Evolutionary conservation across 1,140 invertebrate species (phyloP), one percentile per base, ranked within the genome.

Genomic region (Heliothis virescens): DNA sequence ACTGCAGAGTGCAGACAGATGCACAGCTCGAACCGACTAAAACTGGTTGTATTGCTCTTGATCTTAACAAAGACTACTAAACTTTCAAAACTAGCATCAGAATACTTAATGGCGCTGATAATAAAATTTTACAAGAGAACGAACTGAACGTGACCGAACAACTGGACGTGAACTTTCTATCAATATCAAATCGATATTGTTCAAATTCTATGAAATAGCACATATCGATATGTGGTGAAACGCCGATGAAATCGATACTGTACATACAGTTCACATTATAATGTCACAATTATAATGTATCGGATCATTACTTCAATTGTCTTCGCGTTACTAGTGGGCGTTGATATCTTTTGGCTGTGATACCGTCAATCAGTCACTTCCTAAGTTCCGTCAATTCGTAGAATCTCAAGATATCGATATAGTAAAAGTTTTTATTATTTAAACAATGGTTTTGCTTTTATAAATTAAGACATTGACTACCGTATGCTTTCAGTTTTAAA

Each of bases 161-260:
- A 57, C 16, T 79, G 71, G 59, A 75, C 71, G 55, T 81, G 72
- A 76, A 74, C 76, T 83, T 80, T 83, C 79, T 79, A 81, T 75
- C 76, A 79, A 83, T 83, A 74, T 79, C 16, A 59, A 69, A 69
- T 47, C 75, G 75, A 78, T 78, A 78, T 48, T 78, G 75, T 78
- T 29, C 26, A 52, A 69, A 78, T 78, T 78, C 75, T 57, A 69
- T 69, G 63, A 57, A 76, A 76, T 41, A 76, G 50, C 74, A 76
- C 52, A 78, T 78, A 69, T 78, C 52, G 16, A 69, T 78, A 52
- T 65, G 63, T 69, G 52, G 75, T 59, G 63, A 69, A 78, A 78
- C 52, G 29, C 50, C 67, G 75, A 78, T 78, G 75, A 78, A 78
- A 78, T 78, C 63, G 63, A 78, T 67, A 55, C 48, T 50, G 26